A percentile compares a stretch with the other conserved stretches of the same genome.
phyloP scores from a whole-genome alignment of 2,113 vertebrate species.

The Smithornis capensis region DNA sequence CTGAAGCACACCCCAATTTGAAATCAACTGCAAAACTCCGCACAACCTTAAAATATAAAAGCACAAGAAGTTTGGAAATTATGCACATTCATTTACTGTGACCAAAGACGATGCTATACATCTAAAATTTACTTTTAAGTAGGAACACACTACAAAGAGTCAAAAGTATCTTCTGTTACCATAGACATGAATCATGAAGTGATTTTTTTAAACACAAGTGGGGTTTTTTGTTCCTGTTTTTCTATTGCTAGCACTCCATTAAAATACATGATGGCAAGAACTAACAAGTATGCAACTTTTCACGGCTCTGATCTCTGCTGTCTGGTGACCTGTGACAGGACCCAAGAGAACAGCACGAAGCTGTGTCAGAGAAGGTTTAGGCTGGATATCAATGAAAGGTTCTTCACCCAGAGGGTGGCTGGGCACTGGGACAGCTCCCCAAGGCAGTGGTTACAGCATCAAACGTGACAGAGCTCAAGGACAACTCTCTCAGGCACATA shows the following conservation, averaged over 20 bases:
- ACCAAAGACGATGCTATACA: fast-evolving
- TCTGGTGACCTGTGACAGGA: neutral
- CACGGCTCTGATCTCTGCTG: neutral
- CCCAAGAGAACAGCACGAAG: neutral
- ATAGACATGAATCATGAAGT: fast-evolving
- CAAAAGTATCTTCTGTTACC: too few species aligned
- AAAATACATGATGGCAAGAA: neutral
- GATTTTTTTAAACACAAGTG: fast-evolving
- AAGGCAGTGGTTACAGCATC: neutral
- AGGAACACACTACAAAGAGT: neutral
- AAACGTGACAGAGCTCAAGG: neutral
- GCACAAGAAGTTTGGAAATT: neutral
- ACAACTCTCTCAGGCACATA: neutral
- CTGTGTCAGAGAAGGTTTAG: neutral
- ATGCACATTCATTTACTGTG: fast-evolving
- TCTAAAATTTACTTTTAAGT: neutral
- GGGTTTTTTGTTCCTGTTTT: neutral
- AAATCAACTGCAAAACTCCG: neutral
- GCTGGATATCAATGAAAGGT: neutral
- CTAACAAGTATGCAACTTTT: fast-evolving
- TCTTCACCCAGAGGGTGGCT: neutral
- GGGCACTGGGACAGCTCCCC: neutral
- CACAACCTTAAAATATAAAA: fast-evolving
- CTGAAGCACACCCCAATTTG: fast-evolving
- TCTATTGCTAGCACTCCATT: neutral